Conservation (phyloP, 2,113 vertebrate species). For the Xiphophorus maculatus region DNA sequence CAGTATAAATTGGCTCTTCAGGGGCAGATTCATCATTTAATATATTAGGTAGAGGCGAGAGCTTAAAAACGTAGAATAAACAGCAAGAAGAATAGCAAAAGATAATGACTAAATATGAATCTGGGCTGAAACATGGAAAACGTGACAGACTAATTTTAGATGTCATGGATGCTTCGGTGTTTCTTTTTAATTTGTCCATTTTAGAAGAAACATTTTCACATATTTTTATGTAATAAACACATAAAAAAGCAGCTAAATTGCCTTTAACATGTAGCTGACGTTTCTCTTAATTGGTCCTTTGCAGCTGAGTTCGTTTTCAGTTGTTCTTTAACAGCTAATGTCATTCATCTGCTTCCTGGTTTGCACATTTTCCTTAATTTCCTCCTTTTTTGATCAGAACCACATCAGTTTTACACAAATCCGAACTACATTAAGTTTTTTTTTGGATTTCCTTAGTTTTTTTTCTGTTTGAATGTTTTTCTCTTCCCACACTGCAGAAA, state of each 20-base stretch:
- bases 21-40: not conserved
- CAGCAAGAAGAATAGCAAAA: not conserved
- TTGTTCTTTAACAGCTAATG: not conserved
- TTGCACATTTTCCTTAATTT: not conserved
- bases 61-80: not conserved
- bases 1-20: constrained; percentile 13
- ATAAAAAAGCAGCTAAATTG: no score
- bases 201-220: not conserved
- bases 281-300: not conserved
- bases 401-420: not conserved
- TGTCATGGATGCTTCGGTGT: no score
- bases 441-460: not conserved
- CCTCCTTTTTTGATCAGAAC: not conserved
- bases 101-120: not conserved
- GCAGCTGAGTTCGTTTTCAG: not conserved
- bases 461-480: not conserved
- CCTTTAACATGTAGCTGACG: not conserved
- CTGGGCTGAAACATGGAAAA: no score
- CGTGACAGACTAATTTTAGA: not conserved
- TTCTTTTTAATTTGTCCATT: not conserved
- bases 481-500: constrained; percentile 4
- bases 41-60: not conserved
- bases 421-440: not conserved
- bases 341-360: not conserved
- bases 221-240: not conserved